Evolutionary conservation across 2,113 vertebrate species (phyloP).

Genomic region (Dromaius novaehollandiae): DNA sequence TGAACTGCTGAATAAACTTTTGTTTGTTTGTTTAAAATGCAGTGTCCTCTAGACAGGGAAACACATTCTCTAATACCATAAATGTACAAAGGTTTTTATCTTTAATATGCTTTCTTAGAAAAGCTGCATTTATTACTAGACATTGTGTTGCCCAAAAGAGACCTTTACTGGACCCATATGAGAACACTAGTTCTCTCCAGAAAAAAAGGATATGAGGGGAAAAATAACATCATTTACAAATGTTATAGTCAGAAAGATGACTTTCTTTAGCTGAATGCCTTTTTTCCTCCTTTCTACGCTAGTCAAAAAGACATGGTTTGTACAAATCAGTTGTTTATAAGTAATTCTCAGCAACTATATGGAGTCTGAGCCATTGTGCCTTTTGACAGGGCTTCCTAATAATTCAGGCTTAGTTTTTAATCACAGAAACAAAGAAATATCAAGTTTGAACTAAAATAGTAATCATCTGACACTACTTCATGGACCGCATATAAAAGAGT

Average conservation of each 20-base stretch:
- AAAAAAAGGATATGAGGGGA: neutral
- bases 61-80: neutral
- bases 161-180: neutral
- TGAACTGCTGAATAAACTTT: neutral
- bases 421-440: neutral
- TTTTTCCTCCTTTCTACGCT: slow-evolving; percentile 28
- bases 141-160: neutral
- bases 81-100: neutral
- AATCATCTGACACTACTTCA: neutral
- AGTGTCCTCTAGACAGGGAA: neutral
- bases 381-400: neutral
- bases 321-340: slow-evolving; percentile 34
- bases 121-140: slow-evolving; percentile 1
- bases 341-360: neutral
- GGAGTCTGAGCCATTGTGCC: neutral
- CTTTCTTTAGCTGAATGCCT: slow-evolving; percentile 57
- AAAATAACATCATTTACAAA: slow-evolving; percentile 17
- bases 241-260: slow-evolving; percentile 53
- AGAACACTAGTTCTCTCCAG: slow-evolving; percentile 58
- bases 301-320: neutral
- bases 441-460: neutral
- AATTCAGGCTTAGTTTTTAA: neutral
- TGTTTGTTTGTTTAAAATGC: neutral
- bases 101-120: neutral
- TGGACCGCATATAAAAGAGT: neutral